Evolutionary conservation across 1,140 invertebrate genomes (phyloP), one percentile per base, ranked within the genome.

Genomic region (Drosophila parvula): DNA sequence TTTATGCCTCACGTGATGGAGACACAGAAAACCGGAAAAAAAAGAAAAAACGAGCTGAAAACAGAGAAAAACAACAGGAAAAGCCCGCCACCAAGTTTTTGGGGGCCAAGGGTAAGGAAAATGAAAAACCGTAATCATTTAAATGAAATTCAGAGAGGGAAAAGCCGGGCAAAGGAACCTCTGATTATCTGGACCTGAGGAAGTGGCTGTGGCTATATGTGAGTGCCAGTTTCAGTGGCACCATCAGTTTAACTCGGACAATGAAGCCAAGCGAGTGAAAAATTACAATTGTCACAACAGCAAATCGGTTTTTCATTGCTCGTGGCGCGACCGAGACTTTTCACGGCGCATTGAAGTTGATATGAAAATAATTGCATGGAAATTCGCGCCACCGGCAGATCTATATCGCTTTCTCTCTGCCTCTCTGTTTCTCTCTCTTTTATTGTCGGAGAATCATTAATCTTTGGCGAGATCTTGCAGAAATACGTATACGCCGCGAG

Each of bases 281-380:
- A 89, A 89, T 89, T 75, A 89, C 84, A 81, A 89, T 89, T 89
- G 84, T 89, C 84, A 89, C 84, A 89, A 75, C 78, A 89, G 62
- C 84, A 89, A 89, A 89, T 89, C 84, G 79, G 74, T 84, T 75
- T 89, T 89, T 89, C 84, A 88, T 88, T 83, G 82, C 63, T 63
- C 44, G 62, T 69, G 45, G 30, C 50, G 51, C 41, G 61, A 76
- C 18, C 58, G 36, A 22, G 64, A 82, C 71, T 77, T 88, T 89
- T 89, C 84, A 88, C 84, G 76, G 76, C 56, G 79, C 79, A 82
- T 89, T 84, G 81, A 79, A 74, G 44, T 90, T 89, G 81, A 89
- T 84, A 78, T 71, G 84, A 53, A 89, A 81, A 81, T 89, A 89
- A 89, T 89, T 89, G 84, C 79, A 89, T 79, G 84, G 63, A 89